Percentiles rank a stretch among this genome's conserved stretches.
Conservation (phyloP, 64 coral and sea anemone species). For the Porites australiensis region DNA sequence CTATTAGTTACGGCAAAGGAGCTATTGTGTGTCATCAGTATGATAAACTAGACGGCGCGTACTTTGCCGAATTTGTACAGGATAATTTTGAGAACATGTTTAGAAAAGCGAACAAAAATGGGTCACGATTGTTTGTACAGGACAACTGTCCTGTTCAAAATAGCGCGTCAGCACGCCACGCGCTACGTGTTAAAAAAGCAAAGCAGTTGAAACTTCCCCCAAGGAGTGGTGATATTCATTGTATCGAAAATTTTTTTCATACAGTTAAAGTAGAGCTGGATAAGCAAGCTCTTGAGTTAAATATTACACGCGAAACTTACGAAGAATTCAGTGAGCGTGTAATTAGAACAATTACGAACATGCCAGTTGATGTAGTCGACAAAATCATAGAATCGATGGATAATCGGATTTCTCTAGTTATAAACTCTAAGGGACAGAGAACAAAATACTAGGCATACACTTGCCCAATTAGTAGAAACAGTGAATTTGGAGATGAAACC, state of each 20-base stretch:
- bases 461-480: no score
- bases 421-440: neutral
- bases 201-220: no score
- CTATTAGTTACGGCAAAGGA: slow-evolving; percentile 22
- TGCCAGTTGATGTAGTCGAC: no score
- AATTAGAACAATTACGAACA: slow-evolving; percentile 24
- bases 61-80: slow-evolving; percentile 61
- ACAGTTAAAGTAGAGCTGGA: slow-evolving; percentile 16
- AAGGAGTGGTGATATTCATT: no score
- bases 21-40: slow-evolving; percentile 41
- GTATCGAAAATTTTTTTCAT: slow-evolving; percentile 6
- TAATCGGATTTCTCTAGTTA: slow-evolving; percentile 32
- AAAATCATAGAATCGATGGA: slow-evolving; percentile 38
- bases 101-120: slow-evolving; percentile 27
- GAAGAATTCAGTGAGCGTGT: slow-evolving; percentile 7
- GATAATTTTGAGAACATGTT: slow-evolving; percentile 56
- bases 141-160: no score
- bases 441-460: slow-evolving; percentile 23
- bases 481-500: no score
- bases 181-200: no score
- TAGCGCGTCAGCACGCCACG: no score
- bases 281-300: neutral
- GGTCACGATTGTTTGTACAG: no score
- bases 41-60: slow-evolving; percentile 47
- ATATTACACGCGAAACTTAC: slow-evolving; percentile 14